phyloP scores from a whole-genome alignment of 1,140 invertebrate species.

The Diorhabda elongata region DNA sequence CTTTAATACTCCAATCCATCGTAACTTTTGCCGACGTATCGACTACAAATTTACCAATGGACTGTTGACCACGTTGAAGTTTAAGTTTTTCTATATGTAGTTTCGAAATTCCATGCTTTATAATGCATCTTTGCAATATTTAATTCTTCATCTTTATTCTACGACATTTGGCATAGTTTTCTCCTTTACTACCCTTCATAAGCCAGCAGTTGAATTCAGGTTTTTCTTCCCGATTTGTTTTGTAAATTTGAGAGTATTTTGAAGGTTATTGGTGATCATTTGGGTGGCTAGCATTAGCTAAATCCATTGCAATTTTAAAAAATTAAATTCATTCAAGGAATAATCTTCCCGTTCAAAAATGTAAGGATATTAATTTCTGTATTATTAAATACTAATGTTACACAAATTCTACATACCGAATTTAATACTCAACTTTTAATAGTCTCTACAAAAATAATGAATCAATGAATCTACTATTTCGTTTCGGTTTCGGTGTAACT shows the following conservation, averaged over 20 bases:
- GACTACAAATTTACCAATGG: not conserved
- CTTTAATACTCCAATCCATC: not conserved
- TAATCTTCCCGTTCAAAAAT: too few species aligned
- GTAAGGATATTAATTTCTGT: too few species aligned
- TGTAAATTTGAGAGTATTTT: constrained; percentile 22
- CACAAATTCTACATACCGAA: too few species aligned
- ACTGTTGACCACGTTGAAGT: not conserved
- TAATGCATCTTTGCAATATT: constrained; percentile 24
- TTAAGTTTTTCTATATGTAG: constrained; percentile 18
- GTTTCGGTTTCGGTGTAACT: too few species aligned
- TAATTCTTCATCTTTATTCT: constrained; percentile 20
- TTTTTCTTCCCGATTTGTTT: constrained; percentile 15
- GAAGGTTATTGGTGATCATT: too few species aligned
- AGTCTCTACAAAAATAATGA: too few species aligned
- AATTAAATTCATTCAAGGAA: too few species aligned
- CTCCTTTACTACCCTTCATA: constrained; percentile 12
- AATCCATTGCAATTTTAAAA: too few species aligned
- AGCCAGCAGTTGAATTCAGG: constrained; percentile 22
- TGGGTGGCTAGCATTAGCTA: too few species aligned
- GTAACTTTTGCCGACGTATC: not conserved
- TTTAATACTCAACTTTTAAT: too few species aligned
- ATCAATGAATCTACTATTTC: too few species aligned
- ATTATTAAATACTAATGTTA: too few species aligned
- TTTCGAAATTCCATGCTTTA: constrained; percentile 18
- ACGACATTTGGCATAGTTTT: constrained; percentile 19